Evolutionary conservation across 2,113 vertebrate genomes (phyloP).

Genomic region (Perca schrenkii): DNA sequence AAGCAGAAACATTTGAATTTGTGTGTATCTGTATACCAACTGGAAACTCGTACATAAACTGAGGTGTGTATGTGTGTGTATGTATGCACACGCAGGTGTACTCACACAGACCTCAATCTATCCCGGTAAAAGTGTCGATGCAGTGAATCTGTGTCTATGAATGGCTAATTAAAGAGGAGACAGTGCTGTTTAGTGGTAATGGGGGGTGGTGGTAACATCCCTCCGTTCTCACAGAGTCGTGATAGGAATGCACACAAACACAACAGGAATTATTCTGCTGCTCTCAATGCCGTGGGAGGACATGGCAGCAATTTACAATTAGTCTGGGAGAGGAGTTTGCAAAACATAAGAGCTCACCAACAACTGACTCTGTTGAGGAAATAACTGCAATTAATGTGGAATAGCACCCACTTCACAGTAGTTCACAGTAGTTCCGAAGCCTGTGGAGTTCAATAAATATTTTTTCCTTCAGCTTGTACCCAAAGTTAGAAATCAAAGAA

Average conservation of each 20-base stretch:
- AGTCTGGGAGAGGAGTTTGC: conserved; percentile 38
- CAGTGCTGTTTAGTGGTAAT: conserved; percentile 75
- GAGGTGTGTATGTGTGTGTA: conserved; percentile 19
- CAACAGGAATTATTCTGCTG: conserved; percentile 68
- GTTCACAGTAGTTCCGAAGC: neutral
- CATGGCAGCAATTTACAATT: conserved; percentile 65
- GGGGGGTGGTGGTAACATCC: conserved; percentile 60
- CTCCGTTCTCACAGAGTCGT: conserved; percentile 55
- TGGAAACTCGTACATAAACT: neutral
- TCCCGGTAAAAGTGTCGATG: conserved; percentile 69
- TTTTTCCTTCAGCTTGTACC: neutral
- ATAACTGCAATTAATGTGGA: conserved; percentile 10
- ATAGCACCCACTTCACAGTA: neutral
- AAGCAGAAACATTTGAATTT: conserved; percentile 1
- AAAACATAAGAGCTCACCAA: conserved; percentile 43
- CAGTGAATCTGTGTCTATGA: conserved; percentile 57
- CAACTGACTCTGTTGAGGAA: conserved; percentile 30
- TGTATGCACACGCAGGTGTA: conserved; percentile 41
- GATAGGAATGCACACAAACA: conserved; percentile 73
- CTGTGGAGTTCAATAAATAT: conserved; percentile 13
- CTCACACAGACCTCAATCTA: conserved; percentile 53
- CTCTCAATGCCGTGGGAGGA: conserved; percentile 55
- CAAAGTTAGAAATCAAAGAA: conserved; percentile 29
- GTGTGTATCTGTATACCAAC: conserved; percentile 14
- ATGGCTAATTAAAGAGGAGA: conserved; percentile 80